Base-by-base conservation (phyloP, 2,888 invertebrate species). In the Shargacucullia verbasci region DNA sequence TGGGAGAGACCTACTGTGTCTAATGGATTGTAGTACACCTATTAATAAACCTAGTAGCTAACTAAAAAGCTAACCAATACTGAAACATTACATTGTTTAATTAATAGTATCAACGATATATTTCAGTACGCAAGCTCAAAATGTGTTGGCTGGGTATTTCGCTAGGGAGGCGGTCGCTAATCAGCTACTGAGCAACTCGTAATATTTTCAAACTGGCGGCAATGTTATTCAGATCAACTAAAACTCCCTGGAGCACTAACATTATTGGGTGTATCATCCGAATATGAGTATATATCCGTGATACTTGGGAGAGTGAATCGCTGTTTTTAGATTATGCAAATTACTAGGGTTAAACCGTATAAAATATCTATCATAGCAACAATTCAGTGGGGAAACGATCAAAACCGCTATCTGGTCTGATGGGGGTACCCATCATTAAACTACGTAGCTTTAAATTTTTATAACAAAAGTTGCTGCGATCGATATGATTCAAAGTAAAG, bases 401-500 rank as follows among this genome's bases (percentile, higher is more conserved):
- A 20, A 3, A 20, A 20, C 20, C 20, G 2, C 20, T 20, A 20
- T 20, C 20, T 20, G 20, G 2, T 4, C 20, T 20, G 20, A 20
- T 20, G 20, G 2, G 2, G 20, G 20, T n/a, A n/a, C 20, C 20
- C 20, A 20, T 20, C 20, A 20, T 6, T 29, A 29, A 4, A 29
- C 29, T 9, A 29, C 29, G 29, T 29, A 29, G 29, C 7, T 29
- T 4, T 9, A 8, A 29, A 4, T 29, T 29, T 29, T 29, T 7
- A 9, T 29, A 29, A 29, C 9, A 45, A 37, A n/a, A 40, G 29
- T 37, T 20, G 11, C n/a, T 9, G 14, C 44, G 69, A 66, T 77
- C 63, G 53, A 60, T 58, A 59, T 25, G 41, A 48, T 60, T 76
- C 62, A 63, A 77, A 67, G 60, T 59, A 85, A 84, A 61, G 88